Evolutionary conservation across 1,140 invertebrate species (phyloP).

Genomic region (Panulirus ornatus): DNA sequence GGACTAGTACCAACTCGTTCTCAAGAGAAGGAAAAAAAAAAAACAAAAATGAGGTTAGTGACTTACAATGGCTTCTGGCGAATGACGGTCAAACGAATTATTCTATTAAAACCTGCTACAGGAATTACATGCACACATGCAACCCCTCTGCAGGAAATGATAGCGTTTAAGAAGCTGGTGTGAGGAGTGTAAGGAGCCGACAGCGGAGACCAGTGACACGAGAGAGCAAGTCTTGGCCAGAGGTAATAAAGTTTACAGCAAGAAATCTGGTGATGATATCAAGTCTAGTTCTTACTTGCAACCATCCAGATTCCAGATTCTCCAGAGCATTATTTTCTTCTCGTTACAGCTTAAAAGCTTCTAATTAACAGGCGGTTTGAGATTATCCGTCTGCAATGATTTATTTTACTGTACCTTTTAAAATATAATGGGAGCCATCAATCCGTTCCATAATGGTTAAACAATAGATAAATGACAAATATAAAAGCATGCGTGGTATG

Average conservation of each 20-base stretch:
- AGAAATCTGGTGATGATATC: conserved; percentile 53
- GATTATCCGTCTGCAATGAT: not conserved
- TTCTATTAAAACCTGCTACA: too few relatives aligned
- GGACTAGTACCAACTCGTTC: not conserved
- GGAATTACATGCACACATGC: too few relatives aligned
- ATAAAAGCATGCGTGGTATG: not conserved
- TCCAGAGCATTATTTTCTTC: not conserved
- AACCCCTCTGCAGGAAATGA: not conserved
- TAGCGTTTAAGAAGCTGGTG: not conserved
- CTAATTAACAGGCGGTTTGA: not conserved
- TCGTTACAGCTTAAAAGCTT: conserved; percentile 4
- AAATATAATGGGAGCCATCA: not conserved
- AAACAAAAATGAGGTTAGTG: not conserved
- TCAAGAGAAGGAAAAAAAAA: not conserved
- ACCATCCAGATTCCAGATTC: conserved; percentile 40
- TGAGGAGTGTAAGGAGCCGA: not conserved
- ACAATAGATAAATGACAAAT: not conserved
- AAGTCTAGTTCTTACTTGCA: conserved; percentile 52
- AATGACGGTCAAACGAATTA: too few relatives aligned
- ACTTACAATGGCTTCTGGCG: not conserved
- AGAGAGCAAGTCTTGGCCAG: not conserved
- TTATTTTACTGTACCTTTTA: not conserved
- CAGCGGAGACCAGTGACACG: not conserved
- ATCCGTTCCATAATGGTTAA: too few relatives aligned
- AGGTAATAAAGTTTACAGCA: conserved; percentile 55